phyloP scores from a whole-genome alignment of 53 echinoderm and acorn worm species.

The Apostichopus leukothele region DNA sequence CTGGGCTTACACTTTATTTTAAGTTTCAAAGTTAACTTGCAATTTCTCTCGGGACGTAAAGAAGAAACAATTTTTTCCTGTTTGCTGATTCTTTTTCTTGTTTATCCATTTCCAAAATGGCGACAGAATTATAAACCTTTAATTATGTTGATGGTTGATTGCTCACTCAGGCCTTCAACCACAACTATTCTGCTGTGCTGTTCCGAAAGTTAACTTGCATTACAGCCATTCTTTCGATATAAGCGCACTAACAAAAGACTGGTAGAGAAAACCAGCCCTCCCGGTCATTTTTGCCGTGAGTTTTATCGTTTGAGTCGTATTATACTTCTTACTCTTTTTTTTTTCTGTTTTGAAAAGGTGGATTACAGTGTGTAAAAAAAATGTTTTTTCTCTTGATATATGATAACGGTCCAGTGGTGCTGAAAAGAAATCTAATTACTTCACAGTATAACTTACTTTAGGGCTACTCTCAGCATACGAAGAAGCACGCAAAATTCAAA shows the following conservation, averaged over 20 bases:
- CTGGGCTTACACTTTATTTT: too few species aligned
- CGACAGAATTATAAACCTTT: neutral
- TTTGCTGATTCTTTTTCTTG: neutral
- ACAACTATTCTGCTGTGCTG: neutral
- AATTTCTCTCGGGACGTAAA: too few species aligned
- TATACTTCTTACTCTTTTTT: neutral
- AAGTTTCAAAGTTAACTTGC: too few species aligned
- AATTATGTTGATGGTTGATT: neutral
- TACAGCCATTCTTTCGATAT: neutral
- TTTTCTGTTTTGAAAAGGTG: neutral
- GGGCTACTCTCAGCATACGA: neutral
- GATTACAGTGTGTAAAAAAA: neutral
- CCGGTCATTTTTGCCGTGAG: neutral
- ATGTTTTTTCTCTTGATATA: neutral
- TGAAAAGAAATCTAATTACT: conserved; percentile 28
- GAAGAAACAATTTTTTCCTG: neutral
- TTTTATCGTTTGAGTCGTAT: neutral
- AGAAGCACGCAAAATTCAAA: neutral
- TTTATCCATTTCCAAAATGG: neutral
- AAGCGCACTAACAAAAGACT: neutral
- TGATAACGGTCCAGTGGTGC: conserved; percentile 37
- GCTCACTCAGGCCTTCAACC: neutral
- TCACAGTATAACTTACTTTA: conserved; percentile 7
- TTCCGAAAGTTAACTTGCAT: neutral
- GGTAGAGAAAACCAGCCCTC: neutral